These are phyloP conservation scores for Eleutherodactylus coqui DNA, from an alignment of 2,797 vertebrate species.

Conservation along the genomic window DNA sequence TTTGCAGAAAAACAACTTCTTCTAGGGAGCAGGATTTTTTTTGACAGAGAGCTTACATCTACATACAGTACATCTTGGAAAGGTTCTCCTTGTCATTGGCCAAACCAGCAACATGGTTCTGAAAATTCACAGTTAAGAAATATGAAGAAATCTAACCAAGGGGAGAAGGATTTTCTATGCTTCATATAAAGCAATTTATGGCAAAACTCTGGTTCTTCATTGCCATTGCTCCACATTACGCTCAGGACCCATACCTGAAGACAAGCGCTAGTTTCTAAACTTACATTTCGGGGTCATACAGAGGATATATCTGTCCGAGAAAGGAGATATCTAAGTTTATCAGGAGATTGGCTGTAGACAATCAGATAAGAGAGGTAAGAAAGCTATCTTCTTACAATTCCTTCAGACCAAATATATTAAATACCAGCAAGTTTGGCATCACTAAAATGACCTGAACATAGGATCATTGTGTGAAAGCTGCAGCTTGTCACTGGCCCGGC, in stretches of 20 bases:
- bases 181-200: not conserved
- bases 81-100: no score
- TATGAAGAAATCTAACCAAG: no score
- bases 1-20: no score
- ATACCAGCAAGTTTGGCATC: not conserved
- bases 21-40: no score
- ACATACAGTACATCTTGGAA: no score
- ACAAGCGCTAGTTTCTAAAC: not conserved
- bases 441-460: not conserved
- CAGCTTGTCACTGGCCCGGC: not conserved
- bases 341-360: not conserved
- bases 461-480: constrained; percentile 7
- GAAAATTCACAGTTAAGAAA: no score
- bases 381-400: constrained; percentile 1
- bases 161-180: no score
- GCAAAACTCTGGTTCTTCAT: not conserved
- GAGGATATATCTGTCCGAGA: not conserved
- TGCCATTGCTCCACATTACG: not conserved
- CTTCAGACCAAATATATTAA: not conserved
- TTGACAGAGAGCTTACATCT: no score
- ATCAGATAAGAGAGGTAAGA: constrained; percentile 4
- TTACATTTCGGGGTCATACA: not conserved
- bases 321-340: not conserved
- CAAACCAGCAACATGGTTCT: no score
- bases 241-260: not conserved